Evolutionary conservation across 2,113 vertebrate genomes (phyloP), one percentile per base, ranked within the genome.

Genomic region (Sebastes schlegelii): DNA sequence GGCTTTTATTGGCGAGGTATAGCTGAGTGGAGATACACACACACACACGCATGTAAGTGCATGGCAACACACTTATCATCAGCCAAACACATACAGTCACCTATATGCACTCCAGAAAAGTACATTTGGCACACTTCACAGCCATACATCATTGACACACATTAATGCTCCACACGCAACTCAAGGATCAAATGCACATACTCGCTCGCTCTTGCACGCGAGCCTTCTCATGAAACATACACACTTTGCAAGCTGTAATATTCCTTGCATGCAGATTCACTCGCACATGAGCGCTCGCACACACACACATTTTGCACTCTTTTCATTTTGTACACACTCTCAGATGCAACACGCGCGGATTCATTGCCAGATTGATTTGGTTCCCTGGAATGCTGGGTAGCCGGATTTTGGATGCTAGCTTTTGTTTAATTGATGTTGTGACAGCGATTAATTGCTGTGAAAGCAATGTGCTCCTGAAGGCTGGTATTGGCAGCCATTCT

Each of bases 341-440:
- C 2, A 74, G 63, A 76, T 74, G 68, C 60, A 64, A 4, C 75
- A 26, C 61, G 26, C n/a, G 6, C 61, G 5, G 60, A 74, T 57
- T 58, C 76, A 23, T 54, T 83, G 85, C 89, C 92, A 91, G 82
- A 86, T 78, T 77, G 83, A 88, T 73, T 91, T 21, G 60, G 61
- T 83, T 91, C 80, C 76, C 76, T 88, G 86, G 89, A 89, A 90
- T 86, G 89, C 85, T 77, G 87, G 79, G 72, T 34, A 84, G 76
- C 68, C 63, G 67, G 89, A 90, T 88, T 26, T 86, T 82, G 83
- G 88, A 91, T 80, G 64, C 83, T 57, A 71, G 79, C 84, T 80
- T 72, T 87, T 86, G 82, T 83, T 86, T 93, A 94, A 93, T 92
- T 90, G 93, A 92, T 94, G 92, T 92, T 93, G 88, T 93, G 92